phyloP scores from a whole-genome alignment of 23 tunicate species.

The Ciona savignyi region DNA sequence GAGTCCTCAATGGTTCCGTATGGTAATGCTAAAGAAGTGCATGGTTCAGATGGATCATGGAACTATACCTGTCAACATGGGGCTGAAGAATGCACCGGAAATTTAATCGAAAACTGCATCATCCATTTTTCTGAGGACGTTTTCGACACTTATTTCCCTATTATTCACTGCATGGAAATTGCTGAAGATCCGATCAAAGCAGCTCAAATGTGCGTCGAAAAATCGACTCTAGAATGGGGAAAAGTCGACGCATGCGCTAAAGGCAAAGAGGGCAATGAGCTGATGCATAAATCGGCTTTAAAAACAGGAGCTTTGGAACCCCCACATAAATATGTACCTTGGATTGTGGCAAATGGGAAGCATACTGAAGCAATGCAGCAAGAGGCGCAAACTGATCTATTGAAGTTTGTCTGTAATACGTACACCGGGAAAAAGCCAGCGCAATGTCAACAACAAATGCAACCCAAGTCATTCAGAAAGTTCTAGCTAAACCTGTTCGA shows the following conservation, averaged over 20 bases:
- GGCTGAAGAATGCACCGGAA: conserved; percentile 66
- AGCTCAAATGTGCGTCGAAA: conserved; percentile 53
- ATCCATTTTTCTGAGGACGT: conserved; percentile 28
- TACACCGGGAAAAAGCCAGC: conserved; percentile 52
- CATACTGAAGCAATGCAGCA: conserved; percentile 72
- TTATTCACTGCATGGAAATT: conserved; percentile 74
- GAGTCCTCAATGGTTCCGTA: conserved; percentile 39
- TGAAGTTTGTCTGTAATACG: conserved; percentile 51
- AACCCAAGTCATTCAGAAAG: too few species aligned
- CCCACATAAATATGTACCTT: conserved; percentile 55
- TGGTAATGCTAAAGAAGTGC: conserved; percentile 75
- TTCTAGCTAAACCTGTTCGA: too few species aligned
- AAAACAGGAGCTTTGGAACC: conserved; percentile 62
- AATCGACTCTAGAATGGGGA: conserved; percentile 39
- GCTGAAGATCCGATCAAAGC: conserved; percentile 55
- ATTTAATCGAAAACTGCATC: conserved; percentile 83
- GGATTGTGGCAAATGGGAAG: conserved; percentile 64
- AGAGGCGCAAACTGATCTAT: conserved; percentile 52
- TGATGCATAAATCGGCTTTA: conserved; percentile 64
- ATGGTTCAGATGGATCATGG: conserved; percentile 46
- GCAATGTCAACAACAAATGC: conserved; percentile 28
- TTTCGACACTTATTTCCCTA: conserved; percentile 52
- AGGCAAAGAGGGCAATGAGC: conserved; percentile 58
- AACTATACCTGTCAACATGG: conserved; percentile 95
- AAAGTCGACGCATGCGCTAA: conserved; percentile 51